Evolutionary conservation across 23 tunicate species (phyloP).

Genomic region (Trididemnum miniatum): DNA sequence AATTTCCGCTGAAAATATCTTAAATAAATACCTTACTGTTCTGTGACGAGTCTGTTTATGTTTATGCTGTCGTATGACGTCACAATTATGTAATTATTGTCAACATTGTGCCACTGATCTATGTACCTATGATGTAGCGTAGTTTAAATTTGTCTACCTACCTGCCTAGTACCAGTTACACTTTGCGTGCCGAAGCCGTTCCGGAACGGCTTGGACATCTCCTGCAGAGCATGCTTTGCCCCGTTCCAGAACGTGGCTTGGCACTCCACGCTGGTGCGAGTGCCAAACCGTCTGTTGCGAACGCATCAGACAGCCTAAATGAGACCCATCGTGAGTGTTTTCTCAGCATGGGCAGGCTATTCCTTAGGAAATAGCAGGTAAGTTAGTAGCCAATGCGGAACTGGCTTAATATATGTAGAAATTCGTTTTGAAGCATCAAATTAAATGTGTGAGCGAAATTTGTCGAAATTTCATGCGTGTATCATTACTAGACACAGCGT

Average conservation of each 20-base stretch:
- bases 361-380: background rate
- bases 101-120: conserved; percentile 21
- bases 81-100: conserved; percentile 22
- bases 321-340: background rate
- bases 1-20: conserved; percentile 21
- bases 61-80: conserved; percentile 29
- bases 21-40: conserved; percentile 21
- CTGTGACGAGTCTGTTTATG: conserved; percentile 24
- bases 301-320: background rate
- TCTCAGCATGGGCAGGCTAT: background rate
- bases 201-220: background rate
- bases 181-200: conserved; percentile 1
- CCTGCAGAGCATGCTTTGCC: background rate
- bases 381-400: background rate
- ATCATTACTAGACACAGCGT: too few relatives aligned
- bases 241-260: background rate
- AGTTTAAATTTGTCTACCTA: conserved; percentile 29
- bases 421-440: too few relatives aligned
- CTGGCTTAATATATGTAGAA: too few relatives aligned
- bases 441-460: background rate
- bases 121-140: conserved; percentile 26
- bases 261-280: background rate
- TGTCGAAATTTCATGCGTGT: background rate
- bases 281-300: background rate
- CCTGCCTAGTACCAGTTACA: background rate